Conservation (phyloP, 2,797 vertebrate species). For the Eremophila alpestris region DNA sequence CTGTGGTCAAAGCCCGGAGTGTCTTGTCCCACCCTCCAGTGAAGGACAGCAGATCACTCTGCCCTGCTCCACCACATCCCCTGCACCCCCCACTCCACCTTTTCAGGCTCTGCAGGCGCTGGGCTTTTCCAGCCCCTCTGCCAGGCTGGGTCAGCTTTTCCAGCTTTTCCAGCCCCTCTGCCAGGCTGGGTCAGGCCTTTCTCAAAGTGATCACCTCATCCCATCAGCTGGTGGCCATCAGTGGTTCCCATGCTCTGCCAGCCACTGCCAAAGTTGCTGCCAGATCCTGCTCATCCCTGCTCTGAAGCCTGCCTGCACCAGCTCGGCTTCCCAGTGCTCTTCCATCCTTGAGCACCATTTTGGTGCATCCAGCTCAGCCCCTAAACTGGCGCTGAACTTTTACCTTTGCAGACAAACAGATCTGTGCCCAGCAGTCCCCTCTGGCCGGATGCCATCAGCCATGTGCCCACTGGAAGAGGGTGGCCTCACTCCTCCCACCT, state of each 20-base stretch:
- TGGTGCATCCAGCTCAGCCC: neutral
- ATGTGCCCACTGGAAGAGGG: fast-evolving
- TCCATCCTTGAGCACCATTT: neutral
- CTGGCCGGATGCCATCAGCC: fast-evolving
- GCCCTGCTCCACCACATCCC: neutral
- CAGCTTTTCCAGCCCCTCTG: neutral
- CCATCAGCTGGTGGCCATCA: fast-evolving
- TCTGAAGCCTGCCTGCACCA: neutral
- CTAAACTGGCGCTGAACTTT: neutral
- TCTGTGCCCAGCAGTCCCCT: neutral
- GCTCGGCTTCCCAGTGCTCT: neutral
- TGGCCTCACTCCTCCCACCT: neutral
- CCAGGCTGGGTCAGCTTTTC: fast-evolving
- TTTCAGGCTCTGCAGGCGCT: neutral
- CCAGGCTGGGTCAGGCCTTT: neutral
- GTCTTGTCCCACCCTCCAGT: neutral
- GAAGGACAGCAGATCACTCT: fast-evolving
- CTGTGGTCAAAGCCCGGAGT: neutral
- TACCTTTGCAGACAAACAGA: neutral
- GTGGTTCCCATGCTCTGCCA: neutral
- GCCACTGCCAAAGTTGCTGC: fast-evolving
- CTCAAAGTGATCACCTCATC: neutral
- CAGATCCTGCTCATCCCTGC: neutral
- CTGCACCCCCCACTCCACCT: neutral
- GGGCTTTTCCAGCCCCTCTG: neutral